Evolutionary conservation across 2,888 invertebrate genomes (phyloP), one percentile per base, ranked within the genome.

Genomic region (Rhagonycha fulva): DNA sequence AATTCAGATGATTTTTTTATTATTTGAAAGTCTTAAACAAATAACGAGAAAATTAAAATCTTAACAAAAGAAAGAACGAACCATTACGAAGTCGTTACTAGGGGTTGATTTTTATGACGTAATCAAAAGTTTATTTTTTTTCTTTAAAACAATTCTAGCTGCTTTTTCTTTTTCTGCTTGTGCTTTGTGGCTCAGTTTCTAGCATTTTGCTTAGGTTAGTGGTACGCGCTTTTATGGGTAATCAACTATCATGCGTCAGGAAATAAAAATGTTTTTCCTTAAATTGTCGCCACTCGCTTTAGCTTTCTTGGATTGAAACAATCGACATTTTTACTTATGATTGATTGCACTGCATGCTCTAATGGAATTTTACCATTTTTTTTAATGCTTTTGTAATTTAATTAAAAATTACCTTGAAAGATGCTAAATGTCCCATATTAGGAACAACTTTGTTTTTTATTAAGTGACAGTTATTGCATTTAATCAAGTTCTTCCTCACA

Each of bases 121-220:
- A 47, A 47, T 47, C 47, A 47, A 47, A 47, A 47, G 47, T 47
- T 66, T 66, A 66, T 66, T 24, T 23, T 66, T 63, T 66, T 66
- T 23, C 23, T 62, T 62, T 62, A 23, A 23, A 23, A 11, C 26
- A 66, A 66, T 66, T 23, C 23, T 24, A 66, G 19, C 26, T 24
- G 11, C 11, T 66, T 66, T 66, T 66, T 66, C 26, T 19, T 26
- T 66, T 66, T 24, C 12, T 62, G 23, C 23, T 63, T 23, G 63
- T 63, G 5, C 19, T 63, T 14, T 63, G 14, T 12, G 63, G 24
- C 26, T 66, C 26, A n/a, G 63, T 12, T 66, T 66, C 63, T 66
- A 66, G n/a, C 23, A 66, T 66, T 66, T 66, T 66, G 63, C 63
- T 66, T 66, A 66, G 63, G 23, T 66, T 66, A 26, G 23, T 66